These are phyloP conservation scores for Semicossyphus pulcher DNA, from an alignment of 2,113 vertebrate genomes.

Conservation along the genomic window DNA sequence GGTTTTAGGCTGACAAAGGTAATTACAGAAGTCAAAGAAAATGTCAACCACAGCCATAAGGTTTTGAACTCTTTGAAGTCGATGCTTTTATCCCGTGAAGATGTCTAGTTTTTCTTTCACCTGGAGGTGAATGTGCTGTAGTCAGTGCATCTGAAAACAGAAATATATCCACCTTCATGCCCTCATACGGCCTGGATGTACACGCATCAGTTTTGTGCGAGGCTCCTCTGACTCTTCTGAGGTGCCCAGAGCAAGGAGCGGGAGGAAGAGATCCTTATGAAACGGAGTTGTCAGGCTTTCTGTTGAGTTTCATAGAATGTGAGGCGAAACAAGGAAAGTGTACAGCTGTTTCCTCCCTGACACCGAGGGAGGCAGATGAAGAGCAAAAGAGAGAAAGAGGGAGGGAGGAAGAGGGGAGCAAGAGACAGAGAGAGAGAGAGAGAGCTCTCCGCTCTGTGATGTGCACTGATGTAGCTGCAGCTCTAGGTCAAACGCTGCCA, in stretches of 20 bases:
- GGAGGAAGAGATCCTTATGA: conserved; percentile 53
- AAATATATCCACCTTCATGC: neutral
- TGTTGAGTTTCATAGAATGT: conserved; percentile 79
- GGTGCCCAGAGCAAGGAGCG: conserved; percentile 33
- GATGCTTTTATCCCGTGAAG: neutral
- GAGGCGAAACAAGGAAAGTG: conserved; percentile 77
- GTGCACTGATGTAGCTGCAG: conserved; percentile 79
- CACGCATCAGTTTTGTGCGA: conserved; percentile 7
- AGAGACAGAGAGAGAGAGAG: conserved; percentile 34
- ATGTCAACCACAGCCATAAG: neutral
- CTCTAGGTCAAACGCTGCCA: conserved; percentile 83
- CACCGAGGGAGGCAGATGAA: conserved; percentile 75
- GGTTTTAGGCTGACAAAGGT: neutral
- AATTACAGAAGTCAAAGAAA: neutral
- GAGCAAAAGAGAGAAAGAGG: conserved; percentile 54
- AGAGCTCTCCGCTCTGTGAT: conserved; percentile 70
- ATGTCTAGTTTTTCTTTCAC: neutral
- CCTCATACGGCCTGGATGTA: neutral
- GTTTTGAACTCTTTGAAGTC: neutral
- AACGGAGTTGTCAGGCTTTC: conserved; percentile 78
- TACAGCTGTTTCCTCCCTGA: conserved; percentile 80
- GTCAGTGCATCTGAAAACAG: neutral
- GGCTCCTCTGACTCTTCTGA: conserved; percentile 24
- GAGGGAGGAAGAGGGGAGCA: conserved; percentile 34
- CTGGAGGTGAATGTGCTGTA: neutral